Evolutionary conservation across 2,113 vertebrate species (phyloP), one percentile per base, ranked within the genome.

Genomic region (Seriola dumerili): DNA sequence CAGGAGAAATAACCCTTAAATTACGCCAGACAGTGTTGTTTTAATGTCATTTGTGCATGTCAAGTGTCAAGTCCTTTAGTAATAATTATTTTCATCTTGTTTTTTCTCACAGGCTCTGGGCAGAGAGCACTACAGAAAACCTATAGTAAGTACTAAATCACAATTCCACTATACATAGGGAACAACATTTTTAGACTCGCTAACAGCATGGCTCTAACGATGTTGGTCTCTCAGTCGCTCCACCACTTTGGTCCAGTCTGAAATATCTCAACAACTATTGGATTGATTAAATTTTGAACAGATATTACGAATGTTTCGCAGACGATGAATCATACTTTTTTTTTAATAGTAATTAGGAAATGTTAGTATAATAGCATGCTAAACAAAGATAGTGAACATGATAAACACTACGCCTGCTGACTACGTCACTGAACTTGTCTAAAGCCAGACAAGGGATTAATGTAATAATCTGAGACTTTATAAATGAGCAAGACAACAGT

Each of bases 141-240:
- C 97, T 8, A 85, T 96, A 94, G 97, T 99, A 93, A 97, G 97
- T 94, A 80, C 1, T 2, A 4, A 4, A 13, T 4, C n/a, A 58
- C 6, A 65, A 54, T 17, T n/a, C 16, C 14, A 40, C n/a, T 42
- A 0, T 9, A 12, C 46, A 62, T 5, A 17, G 5, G 2, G 1
- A 13, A 9, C 8, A 23, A 16, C 32, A 11, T 19, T 25, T 65
- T 29, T 21, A 46, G 19, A 4, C 32, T n/a, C 21, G 16, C n/a
- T 12, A 19, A 36, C 6, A 36, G 5, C 34, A 34, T 34, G 34
- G 34, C 34, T 34, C 34, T 34, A 34, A 34, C 34, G 8, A 10
- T 42, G 40, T 42, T 3, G 40, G 1, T 38, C 38, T 38, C 8
- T 42, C 40, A 42, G 40, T 42, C 8, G 8, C 8, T 42, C 40